Evolutionary conservation across 1,140 invertebrate species (phyloP).

Genomic region (Neoseiulus cucumeris): DNA sequence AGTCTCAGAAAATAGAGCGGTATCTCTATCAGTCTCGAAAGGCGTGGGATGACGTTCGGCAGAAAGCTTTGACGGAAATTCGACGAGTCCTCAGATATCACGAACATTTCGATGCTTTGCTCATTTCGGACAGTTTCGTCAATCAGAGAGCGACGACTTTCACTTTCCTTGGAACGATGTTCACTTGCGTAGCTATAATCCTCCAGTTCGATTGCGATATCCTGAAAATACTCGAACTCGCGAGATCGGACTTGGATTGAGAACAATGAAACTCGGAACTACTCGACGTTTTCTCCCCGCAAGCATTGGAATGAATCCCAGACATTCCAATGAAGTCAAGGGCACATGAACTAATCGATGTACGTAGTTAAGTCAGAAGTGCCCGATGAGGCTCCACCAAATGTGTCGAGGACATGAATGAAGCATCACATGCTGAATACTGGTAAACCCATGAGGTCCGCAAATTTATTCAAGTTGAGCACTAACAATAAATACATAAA

Average conservation of each 20-base stretch:
- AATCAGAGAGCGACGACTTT: not conserved
- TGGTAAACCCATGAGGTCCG: no score
- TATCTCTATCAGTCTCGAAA: not conserved
- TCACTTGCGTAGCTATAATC: not conserved
- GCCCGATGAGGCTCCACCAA: no score
- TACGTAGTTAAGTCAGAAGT: no score
- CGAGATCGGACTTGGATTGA: not conserved
- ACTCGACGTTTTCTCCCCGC: no score
- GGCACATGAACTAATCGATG: no score
- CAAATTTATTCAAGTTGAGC: no score
- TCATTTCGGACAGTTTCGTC: not conserved
- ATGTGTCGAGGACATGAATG: no score
- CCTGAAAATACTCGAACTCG: not conserved
- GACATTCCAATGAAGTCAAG: no score
- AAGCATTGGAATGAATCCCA: no score
- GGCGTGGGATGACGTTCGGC: not conserved
- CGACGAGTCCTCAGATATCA: not conserved
- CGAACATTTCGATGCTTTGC: not conserved
- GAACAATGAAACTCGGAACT: no score
- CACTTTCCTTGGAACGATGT: not conserved
- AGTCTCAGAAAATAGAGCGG: not conserved
- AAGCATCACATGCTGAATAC: no score
- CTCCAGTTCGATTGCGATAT: not conserved
- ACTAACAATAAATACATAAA: no score
- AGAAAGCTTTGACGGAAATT: not conserved